A percentile compares a stretch with the other conserved stretches of the same genome.
These are phyloP conservation scores for Hyposoter dolosus DNA, from an alignment of 2,888 invertebrate species.

Conservation along the genomic window DNA sequence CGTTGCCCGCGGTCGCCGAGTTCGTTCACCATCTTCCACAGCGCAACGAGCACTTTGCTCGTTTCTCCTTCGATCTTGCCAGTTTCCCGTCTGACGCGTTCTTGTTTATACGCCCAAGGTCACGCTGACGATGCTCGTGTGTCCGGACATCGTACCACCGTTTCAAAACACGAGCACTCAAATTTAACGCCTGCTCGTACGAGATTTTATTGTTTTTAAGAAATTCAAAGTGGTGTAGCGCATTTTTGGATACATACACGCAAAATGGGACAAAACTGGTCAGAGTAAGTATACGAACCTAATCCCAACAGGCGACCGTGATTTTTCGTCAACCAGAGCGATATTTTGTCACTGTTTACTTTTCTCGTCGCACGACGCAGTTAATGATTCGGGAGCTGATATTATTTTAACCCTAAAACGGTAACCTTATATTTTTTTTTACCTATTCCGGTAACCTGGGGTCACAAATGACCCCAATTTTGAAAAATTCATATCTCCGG, in stretches of 20 bases:
- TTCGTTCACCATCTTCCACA: not conserved
- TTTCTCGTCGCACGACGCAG: too few species aligned
- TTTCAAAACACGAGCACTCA: not conserved
- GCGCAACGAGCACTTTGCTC: not conserved
- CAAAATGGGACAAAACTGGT: conserved; percentile 25
- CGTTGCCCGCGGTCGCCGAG: conserved; percentile 9
- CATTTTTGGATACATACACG: not conserved
- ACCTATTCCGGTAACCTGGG: too few species aligned
- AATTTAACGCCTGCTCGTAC: not conserved
- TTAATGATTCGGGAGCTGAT: too few species aligned
- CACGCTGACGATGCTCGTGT: not conserved
- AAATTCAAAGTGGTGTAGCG: not conserved
- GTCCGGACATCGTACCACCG: not conserved
- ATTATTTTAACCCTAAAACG: too few species aligned
- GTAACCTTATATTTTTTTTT: too few species aligned
- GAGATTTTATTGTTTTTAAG: not conserved
- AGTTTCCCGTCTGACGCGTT: not conserved
- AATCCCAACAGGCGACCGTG: too few species aligned
- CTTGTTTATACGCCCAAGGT: not conserved
- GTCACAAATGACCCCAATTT: too few species aligned
- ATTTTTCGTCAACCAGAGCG: too few species aligned
- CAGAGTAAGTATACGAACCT: not conserved
- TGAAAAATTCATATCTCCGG: too few species aligned
- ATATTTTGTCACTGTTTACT: too few species aligned
- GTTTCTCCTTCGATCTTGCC: not conserved